Evolutionary conservation across 2,797 vertebrate genomes (phyloP).

Genomic region (Brotula barbata): DNA sequence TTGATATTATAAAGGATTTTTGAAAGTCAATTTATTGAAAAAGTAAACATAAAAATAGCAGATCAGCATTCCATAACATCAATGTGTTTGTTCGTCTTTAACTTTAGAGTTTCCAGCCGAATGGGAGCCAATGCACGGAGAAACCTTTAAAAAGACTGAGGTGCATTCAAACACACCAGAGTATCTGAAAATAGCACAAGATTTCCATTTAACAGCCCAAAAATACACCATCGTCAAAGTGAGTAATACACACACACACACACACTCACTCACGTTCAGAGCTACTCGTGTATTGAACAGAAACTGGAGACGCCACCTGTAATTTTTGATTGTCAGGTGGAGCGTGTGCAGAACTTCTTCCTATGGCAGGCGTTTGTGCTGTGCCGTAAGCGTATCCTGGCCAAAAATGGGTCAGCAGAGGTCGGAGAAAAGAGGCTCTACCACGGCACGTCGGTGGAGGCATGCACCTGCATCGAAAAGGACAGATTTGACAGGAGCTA

Average conservation of each 20-base stretch:
- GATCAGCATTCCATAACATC: background rate
- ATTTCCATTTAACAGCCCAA: conserved; percentile 44
- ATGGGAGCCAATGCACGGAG: conserved; percentile 58
- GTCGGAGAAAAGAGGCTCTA: conserved; percentile 63
- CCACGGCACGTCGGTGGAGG: conserved; percentile 56
- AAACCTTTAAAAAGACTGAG: conserved; percentile 46
- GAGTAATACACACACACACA: conserved; percentile 17
- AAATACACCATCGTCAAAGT: conserved; percentile 58
- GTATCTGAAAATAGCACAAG: conserved; percentile 22
- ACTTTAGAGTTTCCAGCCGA: conserved; percentile 28
- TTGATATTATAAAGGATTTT: no score
- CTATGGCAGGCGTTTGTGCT: conserved; percentile 55
- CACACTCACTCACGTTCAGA: background rate
- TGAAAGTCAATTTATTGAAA: no score
- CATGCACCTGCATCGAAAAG: conserved; percentile 60
- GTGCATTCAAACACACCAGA: conserved; percentile 32
- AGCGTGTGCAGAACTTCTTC: conserved; percentile 68
- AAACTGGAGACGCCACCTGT: background rate
- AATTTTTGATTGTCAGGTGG: conserved; percentile 59
- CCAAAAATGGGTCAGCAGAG: conserved; percentile 55
- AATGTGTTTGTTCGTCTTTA: background rate
- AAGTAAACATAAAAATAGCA: no score
- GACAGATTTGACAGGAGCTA: conserved; percentile 62
- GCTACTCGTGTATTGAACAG: no score
- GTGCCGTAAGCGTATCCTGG: conserved; percentile 39